Evolutionary conservation across 2,797 vertebrate genomes (phyloP).

Genomic region (Diplodus puntazzo): DNA sequence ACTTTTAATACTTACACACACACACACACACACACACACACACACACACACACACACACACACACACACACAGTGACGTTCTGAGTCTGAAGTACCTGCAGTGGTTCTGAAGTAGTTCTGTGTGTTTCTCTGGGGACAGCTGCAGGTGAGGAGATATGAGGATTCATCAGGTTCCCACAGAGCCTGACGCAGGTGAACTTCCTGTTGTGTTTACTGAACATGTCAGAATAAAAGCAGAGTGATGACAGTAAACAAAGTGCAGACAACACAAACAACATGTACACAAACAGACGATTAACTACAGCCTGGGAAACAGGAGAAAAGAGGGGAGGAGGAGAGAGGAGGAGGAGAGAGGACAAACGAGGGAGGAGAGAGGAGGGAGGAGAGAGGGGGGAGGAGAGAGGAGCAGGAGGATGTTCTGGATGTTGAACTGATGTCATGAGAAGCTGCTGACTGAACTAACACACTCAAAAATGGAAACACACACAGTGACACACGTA

Average conservation of each 20-base stretch:
- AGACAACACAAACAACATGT: slow-evolving; percentile 31
- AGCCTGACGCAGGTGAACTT: slow-evolving; percentile 49
- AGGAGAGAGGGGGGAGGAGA: no score
- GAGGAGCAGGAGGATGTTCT: no score
- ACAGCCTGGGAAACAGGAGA: slow-evolving; percentile 1
- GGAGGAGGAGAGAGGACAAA: background rate
- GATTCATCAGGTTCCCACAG: slow-evolving; percentile 57
- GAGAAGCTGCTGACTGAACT: background rate
- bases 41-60: no score
- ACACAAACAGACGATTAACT: slow-evolving; percentile 41
- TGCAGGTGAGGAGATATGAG: background rate
- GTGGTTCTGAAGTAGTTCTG: no score
- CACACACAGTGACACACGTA: background rate
- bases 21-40: no score
- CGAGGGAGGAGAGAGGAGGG: background rate
- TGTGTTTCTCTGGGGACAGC: background rate
- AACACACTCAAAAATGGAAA: background rate
- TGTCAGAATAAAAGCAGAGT: slow-evolving; percentile 58
- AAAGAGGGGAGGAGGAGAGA: background rate
- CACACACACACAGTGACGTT: no score
- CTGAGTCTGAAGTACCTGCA: no score
- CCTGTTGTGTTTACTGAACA: slow-evolving; percentile 63
- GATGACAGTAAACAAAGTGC: slow-evolving; percentile 46
- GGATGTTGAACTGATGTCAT: background rate
- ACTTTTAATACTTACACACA: no score